Evolutionary conservation across 2,113 vertebrate genomes (phyloP).

Genomic region (Antennarius striatus): DNA sequence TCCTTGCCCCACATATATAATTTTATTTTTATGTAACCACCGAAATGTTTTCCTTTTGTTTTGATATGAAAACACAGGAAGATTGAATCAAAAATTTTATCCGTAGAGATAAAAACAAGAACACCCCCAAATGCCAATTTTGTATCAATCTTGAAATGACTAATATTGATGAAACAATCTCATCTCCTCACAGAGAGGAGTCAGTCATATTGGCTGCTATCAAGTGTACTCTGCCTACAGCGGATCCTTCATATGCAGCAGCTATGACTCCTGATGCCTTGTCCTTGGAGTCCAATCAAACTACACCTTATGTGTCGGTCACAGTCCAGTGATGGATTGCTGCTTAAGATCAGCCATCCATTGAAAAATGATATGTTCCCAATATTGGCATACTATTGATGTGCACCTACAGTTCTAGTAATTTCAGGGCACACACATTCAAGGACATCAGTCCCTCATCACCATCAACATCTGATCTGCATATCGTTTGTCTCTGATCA

Average conservation of each 20-base stretch:
- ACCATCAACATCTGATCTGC: constrained; percentile 1
- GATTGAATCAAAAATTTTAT: too few species aligned
- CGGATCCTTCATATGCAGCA: neutral
- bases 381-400: constrained; percentile 32
- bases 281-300: constrained; percentile 65
- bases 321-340: constrained; percentile 53
- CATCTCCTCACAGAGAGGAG: constrained; percentile 5
- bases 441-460: constrained; percentile 36
- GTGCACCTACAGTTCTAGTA: constrained; percentile 4
- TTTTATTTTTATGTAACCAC: too few species aligned
- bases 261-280: constrained; percentile 7
- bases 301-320: constrained; percentile 47
- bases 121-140: too few species aligned
- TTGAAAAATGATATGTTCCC: constrained; percentile 47
- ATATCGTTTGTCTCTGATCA: constrained; percentile 40
- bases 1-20: too few species aligned
- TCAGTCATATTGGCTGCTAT: neutral
- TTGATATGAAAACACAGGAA: too few species aligned
- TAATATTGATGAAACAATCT: neutral
- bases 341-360: constrained; percentile 56
- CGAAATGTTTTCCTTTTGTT: too few species aligned
- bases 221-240: constrained; percentile 3
- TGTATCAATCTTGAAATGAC: neutral
- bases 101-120: too few species aligned
- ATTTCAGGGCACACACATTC: constrained; percentile 12